Evolutionary conservation across 2,113 vertebrate genomes (phyloP).

Genomic region (Mastomys natalensis): DNA sequence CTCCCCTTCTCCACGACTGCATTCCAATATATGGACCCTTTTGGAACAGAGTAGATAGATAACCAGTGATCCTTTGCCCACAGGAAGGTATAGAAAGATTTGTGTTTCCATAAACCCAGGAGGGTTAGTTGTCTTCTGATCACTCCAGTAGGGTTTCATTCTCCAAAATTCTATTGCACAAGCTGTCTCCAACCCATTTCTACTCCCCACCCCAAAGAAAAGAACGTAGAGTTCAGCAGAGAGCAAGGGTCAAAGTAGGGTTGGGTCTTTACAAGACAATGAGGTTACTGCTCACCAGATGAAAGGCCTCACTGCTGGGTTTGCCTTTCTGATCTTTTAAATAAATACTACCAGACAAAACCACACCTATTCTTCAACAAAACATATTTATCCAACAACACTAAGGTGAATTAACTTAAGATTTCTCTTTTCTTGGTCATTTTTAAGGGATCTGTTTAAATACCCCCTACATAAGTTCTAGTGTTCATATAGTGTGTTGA

Average conservation of each 20-base stretch:
- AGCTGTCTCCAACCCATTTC: not conserved
- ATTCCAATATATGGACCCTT: not conserved
- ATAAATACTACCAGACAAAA: not conserved
- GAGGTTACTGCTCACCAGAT: not conserved
- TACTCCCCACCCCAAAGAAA: no score
- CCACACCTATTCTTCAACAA: not conserved
- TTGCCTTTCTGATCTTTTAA: slow-evolving; percentile 47
- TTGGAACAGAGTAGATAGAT: not conserved
- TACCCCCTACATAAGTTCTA: not conserved
- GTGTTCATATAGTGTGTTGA: not conserved
- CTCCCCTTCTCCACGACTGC: not conserved
- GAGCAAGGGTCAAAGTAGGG: not conserved
- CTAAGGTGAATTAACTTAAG: not conserved
- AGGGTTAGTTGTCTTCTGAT: not conserved
- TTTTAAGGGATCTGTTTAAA: slow-evolving; percentile 11
- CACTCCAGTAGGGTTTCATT: not conserved
- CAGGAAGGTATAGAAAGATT: not conserved
- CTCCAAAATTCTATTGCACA: not conserved
- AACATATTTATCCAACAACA: not conserved
- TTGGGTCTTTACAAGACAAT: not conserved
- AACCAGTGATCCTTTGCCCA: not conserved
- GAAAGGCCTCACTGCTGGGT: not conserved
- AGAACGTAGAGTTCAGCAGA: not conserved
- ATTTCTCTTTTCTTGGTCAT: not conserved
- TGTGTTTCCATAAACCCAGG: not conserved